Conservation (phyloP, 92 coral and sea anemone genomes). For the Zoanthus sansibaricus region DNA sequence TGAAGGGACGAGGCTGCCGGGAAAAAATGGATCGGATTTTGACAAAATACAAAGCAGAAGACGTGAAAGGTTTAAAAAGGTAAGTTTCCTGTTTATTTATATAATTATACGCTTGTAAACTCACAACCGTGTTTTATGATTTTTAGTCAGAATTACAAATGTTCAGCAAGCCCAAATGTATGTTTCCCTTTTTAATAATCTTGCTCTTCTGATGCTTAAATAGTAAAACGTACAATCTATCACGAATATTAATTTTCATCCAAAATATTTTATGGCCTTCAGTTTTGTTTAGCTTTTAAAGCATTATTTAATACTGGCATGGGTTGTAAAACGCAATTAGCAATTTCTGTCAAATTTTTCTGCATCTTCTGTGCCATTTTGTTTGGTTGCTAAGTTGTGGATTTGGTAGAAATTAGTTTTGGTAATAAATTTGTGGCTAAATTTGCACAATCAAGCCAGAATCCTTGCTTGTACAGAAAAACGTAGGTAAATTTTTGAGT, state of each 20-base stretch:
- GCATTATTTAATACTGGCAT: slow-evolving; percentile 29
- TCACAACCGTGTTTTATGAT: slow-evolving; percentile 25
- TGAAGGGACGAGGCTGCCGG: slow-evolving; percentile 61
- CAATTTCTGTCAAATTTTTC: not conserved
- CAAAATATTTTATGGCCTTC: slow-evolving; percentile 55
- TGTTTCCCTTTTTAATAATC: slow-evolving; percentile 56
- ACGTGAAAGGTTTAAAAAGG: slow-evolving; percentile 51
- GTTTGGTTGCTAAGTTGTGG: too few species aligned
- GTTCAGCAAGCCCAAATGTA: slow-evolving; percentile 37
- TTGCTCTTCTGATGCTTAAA: slow-evolving; percentile 38
- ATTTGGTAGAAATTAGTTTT: too few species aligned
- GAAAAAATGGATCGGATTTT: slow-evolving; percentile 62
- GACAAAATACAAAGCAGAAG: slow-evolving; percentile 55
- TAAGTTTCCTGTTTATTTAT: slow-evolving; percentile 51
- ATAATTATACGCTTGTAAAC: slow-evolving; percentile 21
- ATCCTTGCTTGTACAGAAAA: too few species aligned
- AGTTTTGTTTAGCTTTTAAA: slow-evolving; percentile 47
- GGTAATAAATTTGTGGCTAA: too few species aligned
- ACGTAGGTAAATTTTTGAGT: not conserved
- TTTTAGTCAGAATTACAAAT: slow-evolving; percentile 47
- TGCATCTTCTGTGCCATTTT: too few species aligned
- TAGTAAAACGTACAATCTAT: too few species aligned
- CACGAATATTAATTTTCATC: slow-evolving; percentile 35
- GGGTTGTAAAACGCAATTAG: slow-evolving; percentile 38
- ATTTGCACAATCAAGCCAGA: too few species aligned